phyloP scores from a whole-genome alignment of 2,113 vertebrate species.

The Caretta caretta region DNA sequence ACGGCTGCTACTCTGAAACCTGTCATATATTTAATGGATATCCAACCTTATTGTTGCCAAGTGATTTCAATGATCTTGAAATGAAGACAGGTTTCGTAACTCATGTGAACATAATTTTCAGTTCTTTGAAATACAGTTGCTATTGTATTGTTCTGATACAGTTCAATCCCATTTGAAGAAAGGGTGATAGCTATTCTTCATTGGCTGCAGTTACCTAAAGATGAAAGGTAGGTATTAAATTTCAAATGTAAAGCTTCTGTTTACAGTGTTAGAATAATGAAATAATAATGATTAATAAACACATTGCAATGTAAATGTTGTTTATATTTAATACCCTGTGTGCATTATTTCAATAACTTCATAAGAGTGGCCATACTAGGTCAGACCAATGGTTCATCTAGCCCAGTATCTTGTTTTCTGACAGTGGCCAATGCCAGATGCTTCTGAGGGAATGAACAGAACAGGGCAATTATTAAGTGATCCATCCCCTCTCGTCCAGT shows the following conservation, averaged over 20 bases:
- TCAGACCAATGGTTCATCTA: not conserved
- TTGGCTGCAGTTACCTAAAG: conserved; percentile 81
- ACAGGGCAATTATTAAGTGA: not conserved
- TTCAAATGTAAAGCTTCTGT: not conserved
- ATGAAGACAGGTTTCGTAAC: not conserved
- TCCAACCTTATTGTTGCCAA: not conserved
- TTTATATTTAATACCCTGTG: not conserved
- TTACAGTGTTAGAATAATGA: not conserved
- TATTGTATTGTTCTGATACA: conserved; percentile 49
- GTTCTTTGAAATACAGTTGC: not conserved
- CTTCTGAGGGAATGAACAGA: not conserved
- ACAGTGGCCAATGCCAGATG: not conserved
- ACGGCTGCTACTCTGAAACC: too few species aligned
- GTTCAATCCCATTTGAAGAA: conserved; percentile 83
- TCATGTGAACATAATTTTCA: not conserved
- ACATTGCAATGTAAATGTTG: not conserved
- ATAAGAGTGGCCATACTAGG: not conserved
- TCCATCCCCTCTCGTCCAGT: not conserved
- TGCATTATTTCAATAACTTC: not conserved
- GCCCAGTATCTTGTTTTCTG: not conserved
- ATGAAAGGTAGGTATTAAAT: conserved; percentile 70
- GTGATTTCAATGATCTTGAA: not conserved
- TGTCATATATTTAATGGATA: not conserved
- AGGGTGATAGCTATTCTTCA: conserved; percentile 78
- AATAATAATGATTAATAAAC: not conserved